Evolutionary conservation across 2,797 vertebrate genomes (phyloP).

Genomic region (Eleutherodactylus coqui): DNA sequence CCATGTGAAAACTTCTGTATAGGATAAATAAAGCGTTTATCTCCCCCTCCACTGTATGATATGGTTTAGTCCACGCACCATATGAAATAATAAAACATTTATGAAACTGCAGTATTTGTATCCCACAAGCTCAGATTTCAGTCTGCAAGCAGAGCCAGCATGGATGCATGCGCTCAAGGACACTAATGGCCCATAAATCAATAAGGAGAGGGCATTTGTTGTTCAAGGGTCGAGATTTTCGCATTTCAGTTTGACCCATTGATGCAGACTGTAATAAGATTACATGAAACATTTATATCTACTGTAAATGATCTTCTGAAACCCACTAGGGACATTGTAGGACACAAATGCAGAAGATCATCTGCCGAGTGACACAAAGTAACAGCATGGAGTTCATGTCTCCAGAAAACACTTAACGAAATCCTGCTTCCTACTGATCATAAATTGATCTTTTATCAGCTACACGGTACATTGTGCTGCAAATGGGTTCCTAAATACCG

Average conservation of each 20-base stretch:
- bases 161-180: conserved; percentile 13
- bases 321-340: background rate
- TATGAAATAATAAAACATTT: conserved; percentile 39
- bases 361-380: conserved; percentile 17
- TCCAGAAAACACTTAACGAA: background rate
- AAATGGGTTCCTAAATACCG: too few species aligned
- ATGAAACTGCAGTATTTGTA: conserved; percentile 29
- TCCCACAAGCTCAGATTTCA: conserved; percentile 37
- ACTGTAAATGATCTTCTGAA: conserved; percentile 30
- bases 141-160: conserved; percentile 31
- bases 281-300: conserved; percentile 40
- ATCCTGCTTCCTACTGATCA: too few species aligned
- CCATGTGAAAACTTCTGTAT: background rate
- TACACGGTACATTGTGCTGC: too few species aligned
- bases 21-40: background rate
- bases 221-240: conserved; percentile 26
- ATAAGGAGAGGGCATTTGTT: conserved; percentile 25
- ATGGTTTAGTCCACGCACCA: conserved; percentile 23
- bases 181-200: conserved; percentile 46
- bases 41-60: background rate
- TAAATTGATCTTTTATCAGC: too few species aligned
- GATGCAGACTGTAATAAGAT: conserved; percentile 4
- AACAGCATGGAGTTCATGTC: background rate
- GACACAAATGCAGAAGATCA: background rate
- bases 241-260: background rate